Percentiles rank a stretch among this genome's conserved stretches.
These are phyloP conservation scores for Actinia equina DNA, from an alignment of 64 coral and sea anemone species.

Conservation along the genomic window DNA sequence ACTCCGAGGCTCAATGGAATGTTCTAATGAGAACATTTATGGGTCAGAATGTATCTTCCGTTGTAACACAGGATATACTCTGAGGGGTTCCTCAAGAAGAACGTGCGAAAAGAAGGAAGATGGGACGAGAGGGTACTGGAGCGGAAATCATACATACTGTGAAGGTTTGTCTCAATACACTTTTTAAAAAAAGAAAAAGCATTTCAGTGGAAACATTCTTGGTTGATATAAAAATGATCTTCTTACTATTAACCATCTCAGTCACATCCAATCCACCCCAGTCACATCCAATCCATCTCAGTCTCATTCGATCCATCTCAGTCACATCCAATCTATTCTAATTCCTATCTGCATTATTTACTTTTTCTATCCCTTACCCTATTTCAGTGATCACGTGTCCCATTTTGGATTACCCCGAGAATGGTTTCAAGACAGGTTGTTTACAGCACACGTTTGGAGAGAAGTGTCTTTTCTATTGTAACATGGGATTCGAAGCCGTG, in stretches of 20 bases:
- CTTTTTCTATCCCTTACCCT: neutral
- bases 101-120: constrained; percentile 41
- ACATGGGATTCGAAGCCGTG: constrained; percentile 15
- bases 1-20: constrained; percentile 36
- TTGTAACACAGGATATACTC: constrained; percentile 35
- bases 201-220: no score
- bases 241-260: no score
- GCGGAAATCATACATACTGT: constrained; percentile 59
- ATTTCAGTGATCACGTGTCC: constrained; percentile 34
- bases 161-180: constrained; percentile 33
- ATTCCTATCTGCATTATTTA: neutral
- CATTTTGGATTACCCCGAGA: neutral
- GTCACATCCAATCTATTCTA: no score
- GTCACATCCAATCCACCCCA: no score
- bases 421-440: constrained; percentile 41
- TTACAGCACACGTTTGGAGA: constrained; percentile 38
- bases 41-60: constrained; percentile 49
- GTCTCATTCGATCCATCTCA: no score
- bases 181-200: no score
- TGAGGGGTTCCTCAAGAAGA: constrained; percentile 26
- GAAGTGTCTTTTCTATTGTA: constrained; percentile 45
- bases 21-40: constrained; percentile 49
- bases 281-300: no score
- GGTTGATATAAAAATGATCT: no score
- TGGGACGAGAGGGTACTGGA: constrained; percentile 32